Percentiles rank a stretch among this genome's conserved stretches.
These are phyloP conservation scores for Acrossocheilus wenchowensis DNA, from an alignment of 2,797 vertebrate genomes.

Conservation along the genomic window DNA sequence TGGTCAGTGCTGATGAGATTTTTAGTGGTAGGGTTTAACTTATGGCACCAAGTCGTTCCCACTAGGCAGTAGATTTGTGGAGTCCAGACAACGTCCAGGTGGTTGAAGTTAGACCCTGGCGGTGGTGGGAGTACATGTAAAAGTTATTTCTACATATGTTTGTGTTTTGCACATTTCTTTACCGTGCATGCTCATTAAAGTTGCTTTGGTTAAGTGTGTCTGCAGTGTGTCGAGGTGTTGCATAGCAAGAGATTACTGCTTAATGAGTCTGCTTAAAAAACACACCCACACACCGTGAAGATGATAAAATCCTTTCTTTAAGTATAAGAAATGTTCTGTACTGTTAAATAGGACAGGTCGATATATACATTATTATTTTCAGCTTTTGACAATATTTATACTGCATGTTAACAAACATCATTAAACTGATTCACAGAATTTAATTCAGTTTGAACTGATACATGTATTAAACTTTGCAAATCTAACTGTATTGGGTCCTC, in stretches of 20 bases:
- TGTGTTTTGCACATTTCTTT: slow-evolving; percentile 3
- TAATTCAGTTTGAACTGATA: neutral
- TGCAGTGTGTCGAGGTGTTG: slow-evolving; percentile 5
- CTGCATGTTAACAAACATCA: neutral
- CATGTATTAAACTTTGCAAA: neutral
- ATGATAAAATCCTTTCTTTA: neutral
- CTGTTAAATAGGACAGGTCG: neutral
- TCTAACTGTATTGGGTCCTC: neutral
- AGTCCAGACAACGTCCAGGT: slow-evolving; percentile 38
- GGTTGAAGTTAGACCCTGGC: slow-evolving; percentile 23
- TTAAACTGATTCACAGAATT: neutral
- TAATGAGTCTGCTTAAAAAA: slow-evolving; percentile 4
- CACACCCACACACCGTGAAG: neutral
- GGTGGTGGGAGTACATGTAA: slow-evolving; percentile 6
- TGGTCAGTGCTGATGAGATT: slow-evolving; percentile 4
- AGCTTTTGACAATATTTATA: neutral
- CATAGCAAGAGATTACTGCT: neutral
- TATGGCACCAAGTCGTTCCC: neutral
- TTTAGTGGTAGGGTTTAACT: slow-evolving; percentile 17
- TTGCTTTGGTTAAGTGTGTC: neutral
- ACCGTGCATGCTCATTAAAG: neutral
- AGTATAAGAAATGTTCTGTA: neutral
- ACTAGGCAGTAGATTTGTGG: neutral
- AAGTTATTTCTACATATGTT: slow-evolving; percentile 1
- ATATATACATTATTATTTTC: neutral